Base-by-base conservation (phyloP, 1,140 invertebrate genomes). In the Heliconius eleuchia region DNA sequence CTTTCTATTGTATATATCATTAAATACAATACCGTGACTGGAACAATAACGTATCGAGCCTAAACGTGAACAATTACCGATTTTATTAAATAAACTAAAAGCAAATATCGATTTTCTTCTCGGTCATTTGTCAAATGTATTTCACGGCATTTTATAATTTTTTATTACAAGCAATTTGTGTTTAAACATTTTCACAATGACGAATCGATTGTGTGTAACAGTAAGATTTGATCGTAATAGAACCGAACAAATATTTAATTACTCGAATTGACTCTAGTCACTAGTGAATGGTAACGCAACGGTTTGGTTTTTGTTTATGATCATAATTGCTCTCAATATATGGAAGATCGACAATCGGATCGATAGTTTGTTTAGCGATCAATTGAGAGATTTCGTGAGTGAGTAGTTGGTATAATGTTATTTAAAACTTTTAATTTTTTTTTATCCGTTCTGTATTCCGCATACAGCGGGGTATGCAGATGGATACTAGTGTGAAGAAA, bases 171-270 rank as follows among this genome's bases (percentile, higher is more conserved):
- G 84, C 86, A 88, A 91, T 91, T 66, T 66, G 23, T 66, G 13
- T 66, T 89, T 89, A 77, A 86, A 79, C 84, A 89, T 93, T 93
- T 89, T 89, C 82, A 89, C 84, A 80, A 86, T 88, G 85, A 89
- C 91, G 86, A 93, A 92, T 93, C 88, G 88, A 93, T 93, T 91
- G 78, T 34, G 78, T 82, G 81, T 90, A 88, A 87, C 88, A 87
- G 85, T 91, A 87, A 83, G 79, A 85, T 87, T 85, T 86, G 86
- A 87, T 89, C 79, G 84, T 88, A 91, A 92, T 92, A 80, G 87
- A 89, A 90, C 91, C 88, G 90, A 91, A 87, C 91, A 91, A 92
- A 93, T 93, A 93, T 93, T 93, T 91, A 92, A 93, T 93, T 89
- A 88, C 90, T 83, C 82, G 27, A 66, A 66, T 66, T 19, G 50